phyloP scores from a whole-genome alignment of 2,888 invertebrate species.

The Rotaria macrura region DNA sequence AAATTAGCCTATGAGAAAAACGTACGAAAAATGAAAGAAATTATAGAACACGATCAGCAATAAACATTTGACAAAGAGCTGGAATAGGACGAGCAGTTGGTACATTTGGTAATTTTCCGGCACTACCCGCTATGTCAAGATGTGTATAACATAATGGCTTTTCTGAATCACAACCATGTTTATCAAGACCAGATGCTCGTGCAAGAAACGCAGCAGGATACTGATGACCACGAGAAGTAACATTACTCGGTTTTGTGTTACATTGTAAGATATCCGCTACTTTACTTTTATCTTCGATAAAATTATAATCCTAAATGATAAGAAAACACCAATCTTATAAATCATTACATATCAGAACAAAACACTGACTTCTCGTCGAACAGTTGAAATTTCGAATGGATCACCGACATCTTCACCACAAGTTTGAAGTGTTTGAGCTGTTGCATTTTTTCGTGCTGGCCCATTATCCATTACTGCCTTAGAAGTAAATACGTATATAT shows the following conservation, averaged over 20 bases:
- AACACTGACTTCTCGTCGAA: constrained; percentile 44
- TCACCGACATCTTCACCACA: constrained; percentile 65
- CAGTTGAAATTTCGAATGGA: constrained; percentile 63
- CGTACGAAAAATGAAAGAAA: background rate
- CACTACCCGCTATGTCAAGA: constrained; percentile 56
- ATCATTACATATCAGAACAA: background rate
- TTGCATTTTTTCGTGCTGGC: constrained; percentile 56
- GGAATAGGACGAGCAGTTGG: constrained; percentile 16
- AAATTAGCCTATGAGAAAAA: background rate
- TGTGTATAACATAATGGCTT: constrained; percentile 64
- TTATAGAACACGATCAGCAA: background rate
- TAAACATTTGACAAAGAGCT: background rate
- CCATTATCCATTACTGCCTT: constrained; percentile 66
- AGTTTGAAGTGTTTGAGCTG: constrained; percentile 58
- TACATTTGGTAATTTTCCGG: constrained; percentile 13
- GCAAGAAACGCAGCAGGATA: constrained; percentile 77
- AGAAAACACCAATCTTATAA: background rate
- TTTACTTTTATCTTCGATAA: constrained; percentile 57
- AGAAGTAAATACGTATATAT: constrained; percentile 36
- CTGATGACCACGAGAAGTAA: constrained; percentile 71
- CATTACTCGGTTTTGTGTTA: constrained; percentile 60
- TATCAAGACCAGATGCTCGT: constrained; percentile 67
- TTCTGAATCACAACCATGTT: constrained; percentile 60
- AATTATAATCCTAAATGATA: constrained; percentile 48
- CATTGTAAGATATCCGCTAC: constrained; percentile 76